These are phyloP conservation scores for Lepeophtheirus nordmannii DNA, from an alignment of 2,888 invertebrate genomes.

Conservation along the genomic window DNA sequence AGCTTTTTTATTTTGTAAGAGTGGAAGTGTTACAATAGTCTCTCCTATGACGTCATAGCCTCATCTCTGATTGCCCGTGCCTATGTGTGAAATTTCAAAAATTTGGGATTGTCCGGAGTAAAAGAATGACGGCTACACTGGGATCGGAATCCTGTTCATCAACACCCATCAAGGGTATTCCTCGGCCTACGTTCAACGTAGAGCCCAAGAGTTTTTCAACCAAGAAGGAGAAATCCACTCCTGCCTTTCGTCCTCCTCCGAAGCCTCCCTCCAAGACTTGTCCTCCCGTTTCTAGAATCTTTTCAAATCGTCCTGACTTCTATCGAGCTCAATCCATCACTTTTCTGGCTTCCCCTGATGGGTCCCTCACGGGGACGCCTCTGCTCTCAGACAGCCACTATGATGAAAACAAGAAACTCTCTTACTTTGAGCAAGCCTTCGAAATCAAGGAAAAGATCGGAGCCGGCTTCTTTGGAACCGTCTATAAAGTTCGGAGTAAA, in stretches of 20 bases:
- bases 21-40: too few relatives aligned
- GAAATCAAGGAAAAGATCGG: conserved; percentile 47
- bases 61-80: too few relatives aligned
- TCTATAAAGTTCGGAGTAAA: conserved; percentile 48
- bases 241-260: conserved; percentile 11
- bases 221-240: conserved; percentile 8
- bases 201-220: conserved; percentile 12
- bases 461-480: conserved; percentile 59
- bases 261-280: conserved; percentile 16
- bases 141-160: too few relatives aligned
- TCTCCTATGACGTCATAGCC: too few relatives aligned
- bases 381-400: neutral
- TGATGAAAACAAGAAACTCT: neutral
- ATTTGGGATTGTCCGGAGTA: too few relatives aligned
- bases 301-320: neutral
- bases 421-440: conserved; percentile 38
- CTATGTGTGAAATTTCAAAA: too few relatives aligned
- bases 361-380: conserved; percentile 12
- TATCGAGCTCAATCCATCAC: conserved; percentile 14
- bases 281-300: conserved; percentile 14
- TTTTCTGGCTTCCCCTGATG: neutral
- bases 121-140: too few relatives aligned
- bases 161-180: neutral
- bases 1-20: too few relatives aligned
- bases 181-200: neutral